A percentile compares a stretch with the other conserved stretches of the same genome.
Conservation (phyloP, 1,140 invertebrate species). For the Atta texana region DNA sequence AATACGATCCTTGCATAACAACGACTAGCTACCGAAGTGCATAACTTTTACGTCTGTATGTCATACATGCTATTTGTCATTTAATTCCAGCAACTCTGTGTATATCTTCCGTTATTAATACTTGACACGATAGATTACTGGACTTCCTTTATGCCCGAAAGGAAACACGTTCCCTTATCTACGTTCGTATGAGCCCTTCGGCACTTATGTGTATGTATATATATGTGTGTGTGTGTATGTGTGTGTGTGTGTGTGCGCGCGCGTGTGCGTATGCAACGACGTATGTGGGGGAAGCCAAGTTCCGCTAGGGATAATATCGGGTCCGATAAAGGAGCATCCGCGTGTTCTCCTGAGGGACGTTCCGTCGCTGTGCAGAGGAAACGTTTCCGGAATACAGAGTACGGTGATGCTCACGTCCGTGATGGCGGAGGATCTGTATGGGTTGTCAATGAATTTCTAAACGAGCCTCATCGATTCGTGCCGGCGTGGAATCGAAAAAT, state of each 20-base stretch:
- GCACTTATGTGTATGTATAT: no score
- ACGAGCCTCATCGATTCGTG: constrained; percentile 50
- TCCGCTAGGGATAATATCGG: constrained; percentile 71
- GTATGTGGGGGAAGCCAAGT: constrained; percentile 36
- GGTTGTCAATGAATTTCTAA: constrained; percentile 53
- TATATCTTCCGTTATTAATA: constrained; percentile 9
- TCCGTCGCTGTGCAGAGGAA: constrained; percentile 41
- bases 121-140: constrained; percentile 15
- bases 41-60: constrained; percentile 13
- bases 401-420: constrained; percentile 12
- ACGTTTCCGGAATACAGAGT: constrained; percentile 68
- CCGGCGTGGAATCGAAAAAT: constrained; percentile 34
- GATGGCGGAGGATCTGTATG: constrained; percentile 23
- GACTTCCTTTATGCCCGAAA: constrained; percentile 6
- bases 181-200: constrained; percentile 13
- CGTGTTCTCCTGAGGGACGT: constrained; percentile 60
- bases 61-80: neutral
- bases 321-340: constrained; percentile 68
- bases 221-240: neutral
- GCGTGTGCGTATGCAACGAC: neutral
- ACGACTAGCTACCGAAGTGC: neutral
- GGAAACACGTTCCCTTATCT: constrained; percentile 31
- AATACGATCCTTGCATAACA: constrained; percentile 34
- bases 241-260: neutral
- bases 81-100: neutral